Conservation (phyloP, 2,797 vertebrate genomes). For the Neoniphon sammara region DNA sequence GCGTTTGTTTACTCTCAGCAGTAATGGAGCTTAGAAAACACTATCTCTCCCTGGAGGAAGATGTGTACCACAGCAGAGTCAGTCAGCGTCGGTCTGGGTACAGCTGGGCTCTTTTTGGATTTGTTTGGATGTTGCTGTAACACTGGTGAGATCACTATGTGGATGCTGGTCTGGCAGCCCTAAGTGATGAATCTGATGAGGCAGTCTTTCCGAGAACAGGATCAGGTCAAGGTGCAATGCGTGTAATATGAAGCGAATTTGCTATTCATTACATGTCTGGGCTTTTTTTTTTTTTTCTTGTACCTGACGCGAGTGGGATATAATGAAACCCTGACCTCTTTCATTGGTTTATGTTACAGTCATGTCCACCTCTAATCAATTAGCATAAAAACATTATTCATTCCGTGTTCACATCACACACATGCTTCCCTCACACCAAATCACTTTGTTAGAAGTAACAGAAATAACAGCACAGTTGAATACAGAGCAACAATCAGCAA, state of each 20-base stretch:
- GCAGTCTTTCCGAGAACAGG: not conserved
- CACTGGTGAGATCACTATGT: constrained; percentile 46
- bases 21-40: constrained; percentile 41
- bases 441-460: constrained; percentile 9
- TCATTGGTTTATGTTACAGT: constrained; percentile 52
- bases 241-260: constrained; percentile 44
- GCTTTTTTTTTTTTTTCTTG: constrained; percentile 41
- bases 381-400: constrained; percentile 43
- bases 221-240: constrained; percentile 49
- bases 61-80: not conserved
- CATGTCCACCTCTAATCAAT: constrained; percentile 42
- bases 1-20: constrained; percentile 49
- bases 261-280: constrained; percentile 44
- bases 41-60: constrained; percentile 21
- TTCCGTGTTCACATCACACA: constrained; percentile 59
- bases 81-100: not conserved
- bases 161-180: constrained; percentile 32
- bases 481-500: not conserved
- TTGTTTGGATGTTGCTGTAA: constrained; percentile 44
- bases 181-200: constrained; percentile 28
- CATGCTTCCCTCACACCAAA: constrained; percentile 25
- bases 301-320: not conserved
- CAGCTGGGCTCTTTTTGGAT: constrained; percentile 23
- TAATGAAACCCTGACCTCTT: constrained; percentile 57
- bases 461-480: not conserved